Conservation (phyloP, 2,113 vertebrate genomes). For the Hemichromis elongatus region DNA sequence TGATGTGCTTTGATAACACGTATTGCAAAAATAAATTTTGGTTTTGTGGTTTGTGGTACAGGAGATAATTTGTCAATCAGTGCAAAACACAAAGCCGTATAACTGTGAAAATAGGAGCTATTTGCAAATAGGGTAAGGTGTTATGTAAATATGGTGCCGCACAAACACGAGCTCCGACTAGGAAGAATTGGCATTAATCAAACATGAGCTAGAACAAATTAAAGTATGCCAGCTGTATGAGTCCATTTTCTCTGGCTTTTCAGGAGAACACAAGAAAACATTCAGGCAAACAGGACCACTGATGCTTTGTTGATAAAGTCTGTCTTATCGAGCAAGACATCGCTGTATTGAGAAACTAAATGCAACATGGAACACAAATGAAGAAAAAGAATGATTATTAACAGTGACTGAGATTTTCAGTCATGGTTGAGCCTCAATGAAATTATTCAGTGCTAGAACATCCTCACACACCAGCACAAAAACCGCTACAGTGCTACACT, state of each 20-base stretch:
- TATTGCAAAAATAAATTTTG: neutral
- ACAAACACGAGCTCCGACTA: slow-evolving; percentile 54
- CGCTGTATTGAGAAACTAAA: slow-evolving; percentile 34
- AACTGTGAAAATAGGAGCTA: slow-evolving; percentile 42
- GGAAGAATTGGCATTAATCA: slow-evolving; percentile 64
- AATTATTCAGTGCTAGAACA: slow-evolving; percentile 46
- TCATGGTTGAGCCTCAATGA: slow-evolving; percentile 18
- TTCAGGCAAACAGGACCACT: slow-evolving; percentile 29
- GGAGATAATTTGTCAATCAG: slow-evolving; percentile 49
- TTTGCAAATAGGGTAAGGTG: slow-evolving; percentile 54
- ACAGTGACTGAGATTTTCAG: slow-evolving; percentile 39
- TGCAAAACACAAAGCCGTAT: slow-evolving; percentile 28
- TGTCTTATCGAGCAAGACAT: slow-evolving; percentile 42
- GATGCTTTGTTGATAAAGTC: slow-evolving; percentile 48
- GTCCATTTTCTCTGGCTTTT: slow-evolving; percentile 40
- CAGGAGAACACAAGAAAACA: slow-evolving; percentile 31
- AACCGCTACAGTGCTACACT: slow-evolving; percentile 30
- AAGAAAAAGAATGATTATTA: slow-evolving; percentile 51
- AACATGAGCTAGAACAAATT: slow-evolving; percentile 66
- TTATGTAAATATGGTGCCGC: slow-evolving; percentile 56
- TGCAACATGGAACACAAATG: slow-evolving; percentile 31
- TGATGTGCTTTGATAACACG: neutral
- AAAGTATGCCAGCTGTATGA: slow-evolving; percentile 59
- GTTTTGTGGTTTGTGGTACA: slow-evolving; percentile 16
- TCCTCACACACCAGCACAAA: slow-evolving; percentile 1